A percentile compares a stretch with the other conserved stretches of the same genome.
Conservation (phyloP, 23 tunicate genomes). For the Oikopleura dioica region DNA sequence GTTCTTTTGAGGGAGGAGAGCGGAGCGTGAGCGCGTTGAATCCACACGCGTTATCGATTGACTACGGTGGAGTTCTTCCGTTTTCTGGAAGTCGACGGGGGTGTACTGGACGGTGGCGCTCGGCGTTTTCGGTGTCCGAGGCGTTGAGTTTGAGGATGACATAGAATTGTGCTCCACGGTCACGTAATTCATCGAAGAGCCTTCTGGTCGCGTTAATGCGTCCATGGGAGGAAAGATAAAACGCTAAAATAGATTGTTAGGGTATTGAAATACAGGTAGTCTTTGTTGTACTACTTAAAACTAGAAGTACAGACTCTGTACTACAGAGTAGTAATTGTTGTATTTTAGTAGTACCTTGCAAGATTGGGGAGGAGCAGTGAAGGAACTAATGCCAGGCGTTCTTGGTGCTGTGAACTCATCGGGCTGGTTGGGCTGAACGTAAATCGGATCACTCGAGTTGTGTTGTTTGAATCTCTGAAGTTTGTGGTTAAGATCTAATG, state of each 20-base stretch:
- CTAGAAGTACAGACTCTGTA: no score
- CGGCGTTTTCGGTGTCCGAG: slow-evolving; percentile 14
- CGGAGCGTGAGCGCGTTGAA: background rate
- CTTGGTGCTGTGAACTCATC: background rate
- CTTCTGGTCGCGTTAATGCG: background rate
- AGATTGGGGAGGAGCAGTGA: background rate
- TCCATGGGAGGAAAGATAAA: slow-evolving; percentile 6
- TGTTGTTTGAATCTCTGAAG: no score
- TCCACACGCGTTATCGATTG: background rate
- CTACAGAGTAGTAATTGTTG: no score
- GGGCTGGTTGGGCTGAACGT: background rate
- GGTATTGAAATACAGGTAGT: no score
- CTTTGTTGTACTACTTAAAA: no score
- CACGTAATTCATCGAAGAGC: background rate
- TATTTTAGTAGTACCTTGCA: background rate
- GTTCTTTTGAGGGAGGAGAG: slow-evolving; percentile 5
- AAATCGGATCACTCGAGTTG: background rate
- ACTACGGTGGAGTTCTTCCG: background rate
- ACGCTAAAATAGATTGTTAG: no score
- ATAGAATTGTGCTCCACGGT: slow-evolving; percentile 11
- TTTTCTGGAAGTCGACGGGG: slow-evolving; percentile 9
- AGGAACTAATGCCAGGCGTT: background rate
- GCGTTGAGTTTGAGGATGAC: background rate
- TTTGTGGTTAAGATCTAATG: no score
- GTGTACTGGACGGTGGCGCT: background rate